Evolutionary conservation across 2,113 vertebrate species (phyloP), one percentile per base, ranked within the genome.

Genomic region (Perca flavescens): DNA sequence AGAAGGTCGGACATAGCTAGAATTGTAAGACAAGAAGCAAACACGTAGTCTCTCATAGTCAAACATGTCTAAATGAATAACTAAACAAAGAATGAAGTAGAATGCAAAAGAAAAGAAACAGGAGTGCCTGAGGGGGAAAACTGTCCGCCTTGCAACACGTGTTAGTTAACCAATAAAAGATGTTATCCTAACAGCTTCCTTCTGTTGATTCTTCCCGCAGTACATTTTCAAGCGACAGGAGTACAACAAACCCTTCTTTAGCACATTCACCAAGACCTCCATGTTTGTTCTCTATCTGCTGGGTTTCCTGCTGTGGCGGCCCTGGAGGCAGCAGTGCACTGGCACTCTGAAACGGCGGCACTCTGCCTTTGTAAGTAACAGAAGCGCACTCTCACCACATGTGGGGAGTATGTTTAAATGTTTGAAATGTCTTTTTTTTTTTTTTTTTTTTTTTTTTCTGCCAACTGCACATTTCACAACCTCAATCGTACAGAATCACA

Each of bases 171-270:
- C 49, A 49, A 5, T 17, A 36, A 34, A 25, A 67, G n/a, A 16
- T 15, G 4, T 62, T 21, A 1, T n/a, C 1, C 40, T 64, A 70
- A 79, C 12, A 1, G 14, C 17, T 17, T 49, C 52, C 13, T 73
- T 12, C 43, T 66, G 19, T 50, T 63, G 1, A 0, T 93, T 88
- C n/a, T 84, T 88, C 68, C 62, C 58, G 76, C 93, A 99, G 98
- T 99, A 99, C 90, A 97, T 99, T 92, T 99, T 99, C 87, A 95
- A 94, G 88, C 88, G 84, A 49, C 96, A 97, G 77, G 97, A 96
- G 60, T 99, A 98, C 95, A 97, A 97, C 90, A 99, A 99, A 88
- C 98, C 98, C 8, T 99, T 99, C 94, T 99, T 99, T 94, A 99
- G 98, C 95, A 99, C 98, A 0, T 99, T 99, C 94, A 96, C 97